Evolutionary conservation across 2,797 vertebrate species (phyloP).

Genomic region (Urocyon cinereoargenteus): DNA sequence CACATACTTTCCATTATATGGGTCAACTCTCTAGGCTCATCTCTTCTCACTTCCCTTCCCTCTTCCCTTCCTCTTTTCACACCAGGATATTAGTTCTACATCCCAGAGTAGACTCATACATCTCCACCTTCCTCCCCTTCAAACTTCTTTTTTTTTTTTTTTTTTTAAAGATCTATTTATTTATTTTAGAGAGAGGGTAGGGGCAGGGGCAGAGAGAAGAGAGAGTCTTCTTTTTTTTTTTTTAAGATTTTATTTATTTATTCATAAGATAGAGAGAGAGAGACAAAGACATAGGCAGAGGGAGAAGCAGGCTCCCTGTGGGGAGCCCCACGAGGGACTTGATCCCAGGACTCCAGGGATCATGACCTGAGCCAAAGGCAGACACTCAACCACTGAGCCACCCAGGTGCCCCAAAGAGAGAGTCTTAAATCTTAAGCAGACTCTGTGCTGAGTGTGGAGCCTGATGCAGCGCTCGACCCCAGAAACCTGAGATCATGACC

Average conservation of each 20-base stretch:
- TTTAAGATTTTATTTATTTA: too few species aligned
- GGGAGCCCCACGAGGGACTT: too few species aligned
- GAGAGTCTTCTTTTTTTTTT: not conserved
- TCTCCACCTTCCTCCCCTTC: not conserved
- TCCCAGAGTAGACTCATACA: not conserved
- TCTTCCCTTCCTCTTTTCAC: not conserved
- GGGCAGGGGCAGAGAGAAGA: not conserved
- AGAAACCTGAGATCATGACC: not conserved
- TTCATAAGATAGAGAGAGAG: too few species aligned
- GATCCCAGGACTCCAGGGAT: too few species aligned
- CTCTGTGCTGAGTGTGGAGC: not conserved
- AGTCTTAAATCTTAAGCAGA: not conserved
- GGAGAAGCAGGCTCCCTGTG: too few species aligned
- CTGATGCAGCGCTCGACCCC: not conserved
- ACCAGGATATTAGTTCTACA: not conserved
- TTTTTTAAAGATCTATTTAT: not conserved
- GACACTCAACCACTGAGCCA: too few species aligned
- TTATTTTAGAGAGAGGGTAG: not conserved
- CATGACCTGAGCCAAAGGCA: too few species aligned
- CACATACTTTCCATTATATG: not conserved
- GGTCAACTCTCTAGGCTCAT: not conserved
- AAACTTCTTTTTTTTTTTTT: not conserved
- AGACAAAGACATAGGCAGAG: too few species aligned
- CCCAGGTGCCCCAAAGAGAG: too few species aligned
- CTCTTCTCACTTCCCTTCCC: not conserved